Base-by-base conservation (phyloP, 2,113 vertebrate species). In the Albula goreensis region DNA sequence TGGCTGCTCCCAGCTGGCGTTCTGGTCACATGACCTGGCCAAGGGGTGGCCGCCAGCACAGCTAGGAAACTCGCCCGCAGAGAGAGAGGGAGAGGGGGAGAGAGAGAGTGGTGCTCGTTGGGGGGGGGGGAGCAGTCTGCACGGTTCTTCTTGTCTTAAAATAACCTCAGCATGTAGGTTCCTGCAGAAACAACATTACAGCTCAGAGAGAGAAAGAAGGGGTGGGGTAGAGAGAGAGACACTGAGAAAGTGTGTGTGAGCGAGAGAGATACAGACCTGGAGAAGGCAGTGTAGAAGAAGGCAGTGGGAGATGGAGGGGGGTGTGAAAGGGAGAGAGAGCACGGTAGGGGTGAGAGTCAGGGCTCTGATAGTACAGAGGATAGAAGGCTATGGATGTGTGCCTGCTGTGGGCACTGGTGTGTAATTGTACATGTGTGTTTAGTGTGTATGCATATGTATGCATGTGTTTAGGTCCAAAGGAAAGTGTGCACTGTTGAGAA, bases 11-110 rank as follows among this genome's bases (percentile, higher is more conserved):
- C 93, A 94, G 93, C 93, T 95, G 94, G 91, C 86, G 87, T 63
- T 90, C 89, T 88, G 92, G 91, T 95, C 94, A 95, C 93, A 91
- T 95, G 94, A 95, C 92, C 93, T 15, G 87, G 92, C 82, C 86
- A 89, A 91, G 92, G 92, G 91, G 89, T 90, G 83, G 90, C 89
- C 93, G 90, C 93, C 92, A 93, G 92, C 92, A 89, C 88, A 78
- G 90, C 92, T 92, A 93, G 92, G 91, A 95, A 94, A 93, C 89
- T 87, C 57, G 92, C 94, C 93, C 93, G 92, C 89, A 93, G 91
- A 93, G 90, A 89, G 90, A 85, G 88, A 85, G 87, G 86, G 81
- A 81, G 63, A 83, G 81, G 53, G 89, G 84, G 81, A 82, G 78
- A 88, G 84, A 82, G 53, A 82, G 51, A 89, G 56, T 41, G 31